phyloP scores from a whole-genome alignment of 2,113 vertebrate species.

The Ochotona princeps region DNA sequence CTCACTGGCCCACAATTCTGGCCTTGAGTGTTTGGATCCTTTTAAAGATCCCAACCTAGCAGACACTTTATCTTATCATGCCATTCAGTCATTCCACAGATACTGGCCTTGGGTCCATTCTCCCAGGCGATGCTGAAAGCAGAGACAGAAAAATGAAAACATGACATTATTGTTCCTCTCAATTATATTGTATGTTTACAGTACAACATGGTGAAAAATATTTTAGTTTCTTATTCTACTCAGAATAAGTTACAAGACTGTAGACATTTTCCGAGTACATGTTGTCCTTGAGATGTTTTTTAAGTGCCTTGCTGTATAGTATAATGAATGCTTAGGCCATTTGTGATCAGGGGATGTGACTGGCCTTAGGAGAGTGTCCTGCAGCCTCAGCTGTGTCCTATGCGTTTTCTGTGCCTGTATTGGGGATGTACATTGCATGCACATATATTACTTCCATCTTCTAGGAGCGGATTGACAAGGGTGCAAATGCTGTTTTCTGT shows the following conservation, averaged over 20 bases:
- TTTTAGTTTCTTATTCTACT: conserved; percentile 25
- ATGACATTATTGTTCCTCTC: neutral
- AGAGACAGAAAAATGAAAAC: conserved; percentile 18
- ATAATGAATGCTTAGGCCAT: conserved; percentile 11
- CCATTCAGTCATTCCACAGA: neutral
- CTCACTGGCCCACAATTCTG: too few species aligned
- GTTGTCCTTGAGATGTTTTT: conserved; percentile 28
- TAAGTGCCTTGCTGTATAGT: conserved; percentile 2
- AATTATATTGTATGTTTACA: neutral
- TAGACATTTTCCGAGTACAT: neutral
- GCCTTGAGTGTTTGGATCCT: neutral
- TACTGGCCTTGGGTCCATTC: neutral
- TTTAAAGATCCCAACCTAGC: neutral
- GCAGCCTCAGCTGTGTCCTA: too few species aligned
- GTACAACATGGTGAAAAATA: conserved; percentile 21
- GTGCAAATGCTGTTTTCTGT: neutral
- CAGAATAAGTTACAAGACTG: neutral
- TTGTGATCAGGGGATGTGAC: neutral
- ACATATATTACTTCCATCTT: neutral
- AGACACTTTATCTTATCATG: neutral
- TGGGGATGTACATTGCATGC: conserved; percentile 1
- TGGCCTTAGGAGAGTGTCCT: conserved; percentile 34
- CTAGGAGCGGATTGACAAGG: neutral
- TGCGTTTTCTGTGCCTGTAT: too few species aligned
- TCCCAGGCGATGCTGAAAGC: neutral